phyloP scores from a whole-genome alignment of 2,888 invertebrate species.

The Aporophyla lueneburgensis region DNA sequence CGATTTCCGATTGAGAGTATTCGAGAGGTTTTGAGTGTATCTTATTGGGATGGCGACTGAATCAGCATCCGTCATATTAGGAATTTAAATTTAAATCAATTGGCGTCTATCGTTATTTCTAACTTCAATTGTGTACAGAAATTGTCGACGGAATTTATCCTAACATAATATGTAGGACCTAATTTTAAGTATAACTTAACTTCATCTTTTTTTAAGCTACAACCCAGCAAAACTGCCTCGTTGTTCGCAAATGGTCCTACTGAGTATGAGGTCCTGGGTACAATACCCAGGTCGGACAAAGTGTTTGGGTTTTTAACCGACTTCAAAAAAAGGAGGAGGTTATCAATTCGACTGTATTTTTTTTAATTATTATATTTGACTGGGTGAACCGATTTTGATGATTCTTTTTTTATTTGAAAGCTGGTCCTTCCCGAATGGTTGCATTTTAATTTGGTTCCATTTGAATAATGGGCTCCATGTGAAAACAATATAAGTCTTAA shows the following conservation, averaged over 20 bases:
- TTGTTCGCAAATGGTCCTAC: background rate
- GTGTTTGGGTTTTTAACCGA: background rate
- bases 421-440: too few relatives aligned
- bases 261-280: background rate
- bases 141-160: background rate
- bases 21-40: background rate
- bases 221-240: background rate
- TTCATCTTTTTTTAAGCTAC: background rate
- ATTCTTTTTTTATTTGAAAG: too few relatives aligned
- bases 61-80: background rate
- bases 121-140: background rate
- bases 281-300: background rate
- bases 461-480: too few relatives aligned
- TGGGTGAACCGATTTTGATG: too few relatives aligned
- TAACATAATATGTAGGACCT: background rate
- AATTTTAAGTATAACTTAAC: background rate
- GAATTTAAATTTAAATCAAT: conserved; percentile 15
- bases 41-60: conserved; percentile 5
- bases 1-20: conserved; percentile 12
- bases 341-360: too few relatives aligned
- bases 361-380: too few relatives aligned
- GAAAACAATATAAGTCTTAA: too few relatives aligned
- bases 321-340: too few relatives aligned
- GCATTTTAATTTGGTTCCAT: too few relatives aligned
- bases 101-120: conserved; percentile 4